Percentiles rank a stretch among this genome's conserved stretches.
Conservation (phyloP, 2,113 vertebrate species). For the Irena cyanogastra region DNA sequence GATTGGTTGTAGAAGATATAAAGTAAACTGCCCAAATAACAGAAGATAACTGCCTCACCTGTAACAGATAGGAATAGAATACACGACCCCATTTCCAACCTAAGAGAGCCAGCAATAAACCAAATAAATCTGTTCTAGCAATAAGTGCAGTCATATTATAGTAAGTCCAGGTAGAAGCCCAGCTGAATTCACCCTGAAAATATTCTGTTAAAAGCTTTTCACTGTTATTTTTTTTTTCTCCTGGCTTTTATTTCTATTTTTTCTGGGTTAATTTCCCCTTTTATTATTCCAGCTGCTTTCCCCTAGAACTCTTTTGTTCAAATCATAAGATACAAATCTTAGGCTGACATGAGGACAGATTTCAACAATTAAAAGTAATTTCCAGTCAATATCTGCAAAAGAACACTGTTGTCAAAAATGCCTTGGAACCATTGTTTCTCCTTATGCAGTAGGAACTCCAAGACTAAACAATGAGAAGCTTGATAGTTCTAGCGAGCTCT, state of each 20-base stretch:
- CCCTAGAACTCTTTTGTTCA: not conserved
- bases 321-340: not conserved
- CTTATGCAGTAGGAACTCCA: not conserved
- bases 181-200: not conserved
- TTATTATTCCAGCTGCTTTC: not conserved
- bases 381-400: not conserved
- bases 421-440: not conserved
- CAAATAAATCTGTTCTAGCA: not conserved
- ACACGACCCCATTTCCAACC: no score
- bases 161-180: not conserved
- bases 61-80: no score
- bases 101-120: not conserved
- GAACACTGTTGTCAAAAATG: not conserved
- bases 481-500: not conserved
- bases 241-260: not conserved
- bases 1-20: no score
- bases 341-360: not conserved
- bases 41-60: no score
- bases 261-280: not conserved
- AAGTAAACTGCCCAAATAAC: no score
- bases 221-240: not conserved
- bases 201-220: not conserved
- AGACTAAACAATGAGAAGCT: not conserved
- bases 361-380: not conserved
- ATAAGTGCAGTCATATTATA: not conserved